phyloP scores from a whole-genome alignment of 2,797 vertebrate genomes.

The Poecilia picta region DNA sequence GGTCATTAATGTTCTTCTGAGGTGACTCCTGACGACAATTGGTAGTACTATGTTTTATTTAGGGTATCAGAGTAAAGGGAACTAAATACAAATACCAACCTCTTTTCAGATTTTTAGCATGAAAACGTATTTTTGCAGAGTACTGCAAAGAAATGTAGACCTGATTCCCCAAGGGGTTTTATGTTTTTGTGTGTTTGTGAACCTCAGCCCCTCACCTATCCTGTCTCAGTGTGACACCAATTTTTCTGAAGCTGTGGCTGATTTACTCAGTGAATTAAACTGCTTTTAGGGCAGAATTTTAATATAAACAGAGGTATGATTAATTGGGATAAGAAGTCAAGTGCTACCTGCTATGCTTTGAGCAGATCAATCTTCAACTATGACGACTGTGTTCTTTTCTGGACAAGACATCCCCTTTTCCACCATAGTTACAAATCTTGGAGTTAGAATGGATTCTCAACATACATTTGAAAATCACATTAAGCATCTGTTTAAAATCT shows the following conservation, averaged over 20 bases:
- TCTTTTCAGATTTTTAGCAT: neutral
- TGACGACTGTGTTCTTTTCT: too few relatives aligned
- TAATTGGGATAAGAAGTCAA: slow-evolving; percentile 67
- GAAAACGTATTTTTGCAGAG: neutral
- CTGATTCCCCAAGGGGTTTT: slow-evolving; percentile 9
- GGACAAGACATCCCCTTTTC: too few relatives aligned
- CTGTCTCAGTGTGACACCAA: slow-evolving; percentile 46
- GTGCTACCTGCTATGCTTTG: slow-evolving; percentile 56
- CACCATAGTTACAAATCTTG: too few relatives aligned
- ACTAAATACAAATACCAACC: neutral
- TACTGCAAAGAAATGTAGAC: neutral
- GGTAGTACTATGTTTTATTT: neutral
- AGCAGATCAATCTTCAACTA: too few relatives aligned
- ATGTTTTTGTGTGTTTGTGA: slow-evolving; percentile 16
- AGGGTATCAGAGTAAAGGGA: neutral
- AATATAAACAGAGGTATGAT: slow-evolving; percentile 63
- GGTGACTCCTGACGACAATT: neutral
- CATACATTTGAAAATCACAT: too few relatives aligned
- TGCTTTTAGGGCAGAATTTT: slow-evolving; percentile 59
- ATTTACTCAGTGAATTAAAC: slow-evolving; percentile 71
- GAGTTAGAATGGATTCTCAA: too few relatives aligned
- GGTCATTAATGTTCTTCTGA: neutral
- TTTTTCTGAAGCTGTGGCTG: slow-evolving; percentile 41
- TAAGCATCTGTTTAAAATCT: too few relatives aligned
- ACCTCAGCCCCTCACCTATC: slow-evolving; percentile 31